These are phyloP conservation scores for Chalcis sispes DNA, from an alignment of 2,888 invertebrate species.

Conservation along the genomic window DNA sequence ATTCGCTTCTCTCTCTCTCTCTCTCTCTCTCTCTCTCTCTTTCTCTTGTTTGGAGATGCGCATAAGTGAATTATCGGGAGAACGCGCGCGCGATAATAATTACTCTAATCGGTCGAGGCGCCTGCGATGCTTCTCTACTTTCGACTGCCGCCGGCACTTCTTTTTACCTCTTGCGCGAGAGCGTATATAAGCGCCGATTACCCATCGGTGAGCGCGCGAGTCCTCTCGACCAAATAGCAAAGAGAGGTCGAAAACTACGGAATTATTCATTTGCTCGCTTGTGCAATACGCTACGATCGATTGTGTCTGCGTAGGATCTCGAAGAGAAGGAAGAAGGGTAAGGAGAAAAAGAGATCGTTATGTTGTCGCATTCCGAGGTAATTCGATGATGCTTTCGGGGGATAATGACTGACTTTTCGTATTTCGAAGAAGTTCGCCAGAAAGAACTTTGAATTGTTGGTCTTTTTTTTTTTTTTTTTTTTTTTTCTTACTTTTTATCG, in stretches of 20 bases:
- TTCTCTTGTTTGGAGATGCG: conserved; percentile 4
- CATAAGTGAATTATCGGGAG: conserved; percentile 46
- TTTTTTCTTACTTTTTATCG: too few relatives aligned
- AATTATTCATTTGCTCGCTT: conserved; percentile 38
- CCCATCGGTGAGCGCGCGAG: too few relatives aligned
- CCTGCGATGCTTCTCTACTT: neutral
- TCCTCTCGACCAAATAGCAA: too few relatives aligned
- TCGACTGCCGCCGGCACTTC: neutral
- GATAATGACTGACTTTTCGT: conserved; percentile 14
- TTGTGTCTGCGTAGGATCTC: too few relatives aligned
- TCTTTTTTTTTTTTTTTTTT: too few relatives aligned
- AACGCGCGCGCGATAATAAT: conserved; percentile 38
- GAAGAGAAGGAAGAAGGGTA: too few relatives aligned
- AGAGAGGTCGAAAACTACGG: too few relatives aligned
- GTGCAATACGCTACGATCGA: neutral
- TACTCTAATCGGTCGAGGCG: conserved; percentile 36
- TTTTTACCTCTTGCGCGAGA: neutral
- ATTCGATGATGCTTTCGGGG: conserved; percentile 9
- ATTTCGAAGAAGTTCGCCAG: neutral
- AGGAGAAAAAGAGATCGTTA: neutral
- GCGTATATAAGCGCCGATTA: conserved; percentile 1
- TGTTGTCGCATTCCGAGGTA: conserved; percentile 23
- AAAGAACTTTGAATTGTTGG: too few relatives aligned
- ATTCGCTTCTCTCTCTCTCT: conserved; percentile 33
- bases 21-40: conserved; percentile 14